Base-by-base conservation (phyloP, 2,797 vertebrate species). In the Pagetopsis macropterus region DNA sequence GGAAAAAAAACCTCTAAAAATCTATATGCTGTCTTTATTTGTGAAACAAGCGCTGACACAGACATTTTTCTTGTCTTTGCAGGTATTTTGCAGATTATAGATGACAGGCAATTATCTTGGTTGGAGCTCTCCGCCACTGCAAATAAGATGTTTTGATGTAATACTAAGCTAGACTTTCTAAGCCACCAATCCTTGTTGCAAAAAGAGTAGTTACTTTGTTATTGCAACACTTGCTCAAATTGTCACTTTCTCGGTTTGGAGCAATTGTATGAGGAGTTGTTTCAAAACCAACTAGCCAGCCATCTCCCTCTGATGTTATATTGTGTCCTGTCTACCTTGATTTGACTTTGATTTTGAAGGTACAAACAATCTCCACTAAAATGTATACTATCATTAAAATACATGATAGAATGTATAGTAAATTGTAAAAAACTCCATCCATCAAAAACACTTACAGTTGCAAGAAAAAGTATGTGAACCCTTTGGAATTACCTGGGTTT, bases 191-290 rank as follows among this genome's bases (percentile, higher is more conserved):
- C 17, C 45, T 57, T 37, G 50, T 49, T 58, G 17, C 19, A 40
- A 40, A 43, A 41, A 41, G 58, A 61, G 3, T 48, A 31, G 27
- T 61, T 40, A 21, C 56, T 68, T 64, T 66, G 14, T 58, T 72
- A 23, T 57, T n/a, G 2, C 54, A 54, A 43, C 23, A 46, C 4
- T 3, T n/a, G 17, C 65, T 67, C 58, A 15, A 8, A 57, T 49
- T 63, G 46, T 60, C 16, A 11, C 50, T 62, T 56, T 12, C 48
- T 75, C 27, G 50, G 63, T 60, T 72, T 43, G 59, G 46, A 59
- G 61, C 44, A 79, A 48, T 88, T 64, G 65, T 9, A 33, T 12
- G 46, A 64, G 6, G 37, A 23, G 3, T 46, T 62, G 21, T 70
- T 61, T 62, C 60, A 66, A 61, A 61, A 21, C 15, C 27, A 54